These are phyloP conservation scores for Todiramphus saurophagus DNA, from an alignment of 2,113 vertebrate species.

Conservation along the genomic window DNA sequence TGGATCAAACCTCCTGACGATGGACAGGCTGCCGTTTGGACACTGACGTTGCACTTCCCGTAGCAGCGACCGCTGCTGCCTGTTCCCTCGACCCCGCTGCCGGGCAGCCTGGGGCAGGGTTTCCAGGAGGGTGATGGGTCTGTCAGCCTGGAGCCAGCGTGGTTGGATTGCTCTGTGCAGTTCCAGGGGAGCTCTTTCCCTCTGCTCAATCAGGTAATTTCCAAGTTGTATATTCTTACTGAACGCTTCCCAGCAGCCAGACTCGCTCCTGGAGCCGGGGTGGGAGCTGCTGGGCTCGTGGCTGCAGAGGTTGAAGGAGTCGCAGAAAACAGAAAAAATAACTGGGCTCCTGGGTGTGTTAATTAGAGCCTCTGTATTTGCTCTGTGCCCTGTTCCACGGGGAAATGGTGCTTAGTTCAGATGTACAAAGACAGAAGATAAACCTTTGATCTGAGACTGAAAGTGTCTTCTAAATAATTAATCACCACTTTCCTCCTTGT, in stretches of 20 bases:
- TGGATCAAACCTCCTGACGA: rapidly evolving
- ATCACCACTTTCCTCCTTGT: neutral
- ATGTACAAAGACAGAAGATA: neutral
- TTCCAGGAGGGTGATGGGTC: neutral
- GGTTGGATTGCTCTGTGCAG: neutral
- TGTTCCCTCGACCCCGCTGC: neutral
- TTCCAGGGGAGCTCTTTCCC: neutral
- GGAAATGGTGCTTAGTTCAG: neutral
- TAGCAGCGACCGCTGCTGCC: rapidly evolving
- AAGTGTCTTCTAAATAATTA: neutral
- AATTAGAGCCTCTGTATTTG: neutral
- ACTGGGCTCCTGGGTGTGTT: neutral
- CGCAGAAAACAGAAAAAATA: neutral
- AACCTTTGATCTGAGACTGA: neutral
- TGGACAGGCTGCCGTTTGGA: rapidly evolving
- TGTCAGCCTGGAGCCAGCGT: neutral
- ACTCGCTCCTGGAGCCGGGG: neutral
- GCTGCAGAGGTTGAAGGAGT: neutral
- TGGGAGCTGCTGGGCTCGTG: neutral
- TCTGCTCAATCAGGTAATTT: neutral
- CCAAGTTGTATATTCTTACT: neutral
- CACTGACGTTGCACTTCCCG: rapidly evolving
- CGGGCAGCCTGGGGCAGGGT: neutral
- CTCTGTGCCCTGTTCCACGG: neutral
- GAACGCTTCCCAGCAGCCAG: neutral